Conservation (phyloP, 2,113 vertebrate genomes). For the crab-eating macaque (Macaca fascicularis) region DNA sequence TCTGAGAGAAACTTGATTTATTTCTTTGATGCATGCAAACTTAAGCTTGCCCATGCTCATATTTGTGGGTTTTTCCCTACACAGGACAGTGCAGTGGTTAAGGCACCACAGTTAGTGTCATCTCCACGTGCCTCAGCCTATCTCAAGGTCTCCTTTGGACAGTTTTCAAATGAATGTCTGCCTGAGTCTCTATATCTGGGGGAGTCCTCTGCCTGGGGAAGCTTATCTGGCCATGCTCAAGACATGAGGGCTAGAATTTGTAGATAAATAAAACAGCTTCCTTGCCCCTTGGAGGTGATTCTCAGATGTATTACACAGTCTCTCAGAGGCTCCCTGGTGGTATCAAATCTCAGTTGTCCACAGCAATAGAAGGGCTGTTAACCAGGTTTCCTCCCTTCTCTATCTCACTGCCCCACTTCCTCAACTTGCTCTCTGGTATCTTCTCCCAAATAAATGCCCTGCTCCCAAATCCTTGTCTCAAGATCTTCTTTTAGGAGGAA, state of each 20-base stretch:
- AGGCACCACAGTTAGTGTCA: background rate
- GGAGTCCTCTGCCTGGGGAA: background rate
- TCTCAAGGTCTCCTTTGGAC: background rate
- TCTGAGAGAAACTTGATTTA: background rate
- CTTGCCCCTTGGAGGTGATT: background rate
- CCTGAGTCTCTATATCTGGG: background rate
- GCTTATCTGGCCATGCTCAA: background rate
- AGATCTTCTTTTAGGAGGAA: background rate
- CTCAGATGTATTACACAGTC: background rate
- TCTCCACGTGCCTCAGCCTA: too few relatives aligned
- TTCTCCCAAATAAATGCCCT: background rate
- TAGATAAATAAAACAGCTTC: background rate
- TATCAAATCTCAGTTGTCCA: background rate
- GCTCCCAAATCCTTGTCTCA: background rate
- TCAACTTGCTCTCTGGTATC: background rate
- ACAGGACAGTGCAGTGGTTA: rapidly evolving
- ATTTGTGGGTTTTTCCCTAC: background rate
- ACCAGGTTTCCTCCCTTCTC: background rate
- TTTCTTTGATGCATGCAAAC: background rate
- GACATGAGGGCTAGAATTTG: too few relatives aligned
- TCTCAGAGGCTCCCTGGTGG: background rate
- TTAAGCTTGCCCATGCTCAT: background rate
- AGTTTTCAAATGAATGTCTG: background rate
- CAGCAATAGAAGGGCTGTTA: background rate
- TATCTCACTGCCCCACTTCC: background rate